Conservation (phyloP, 1,140 invertebrate species). For the Uloborus diversus region DNA sequence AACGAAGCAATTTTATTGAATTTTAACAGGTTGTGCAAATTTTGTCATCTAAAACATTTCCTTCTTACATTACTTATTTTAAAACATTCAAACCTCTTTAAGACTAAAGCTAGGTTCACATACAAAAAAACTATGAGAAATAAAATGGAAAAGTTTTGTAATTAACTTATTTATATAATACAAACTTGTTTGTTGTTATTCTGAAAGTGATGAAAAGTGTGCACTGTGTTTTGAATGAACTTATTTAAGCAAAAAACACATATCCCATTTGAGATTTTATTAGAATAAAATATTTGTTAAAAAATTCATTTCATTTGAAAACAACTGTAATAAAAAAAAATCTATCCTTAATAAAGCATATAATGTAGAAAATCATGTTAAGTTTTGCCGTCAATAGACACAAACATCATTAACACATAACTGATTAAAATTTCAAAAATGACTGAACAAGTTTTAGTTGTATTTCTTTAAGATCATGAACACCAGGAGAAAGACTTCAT, state of each 20-base stretch:
- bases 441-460: constrained; percentile 30
- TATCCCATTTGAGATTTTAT: constrained; percentile 9
- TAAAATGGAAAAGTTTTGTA: too few relatives aligned
- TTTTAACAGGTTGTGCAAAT: too few relatives aligned
- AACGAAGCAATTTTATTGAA: too few relatives aligned
- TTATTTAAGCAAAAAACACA: background rate
- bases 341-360: background rate
- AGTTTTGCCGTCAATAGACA: constrained; percentile 32
- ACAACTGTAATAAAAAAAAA: background rate
- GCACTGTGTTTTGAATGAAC: too few relatives aligned
- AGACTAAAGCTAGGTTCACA: too few relatives aligned
- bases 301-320: constrained; percentile 18
- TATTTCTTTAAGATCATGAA: constrained; percentile 2
- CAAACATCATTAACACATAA: constrained; percentile 31
- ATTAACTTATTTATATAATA: too few relatives aligned
- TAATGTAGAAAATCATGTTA: background rate
- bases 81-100: too few relatives aligned
- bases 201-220: too few relatives aligned
- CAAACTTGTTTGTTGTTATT: too few relatives aligned
- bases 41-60: too few relatives aligned
- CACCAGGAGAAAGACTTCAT: constrained; percentile 42
- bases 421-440: constrained; percentile 46
- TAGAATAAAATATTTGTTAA: constrained; percentile 37
- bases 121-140: too few relatives aligned
- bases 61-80: too few relatives aligned